A percentile compares a stretch with the other conserved stretches of the same genome.
Conservation (phyloP, 2,888 invertebrate species). For the Machimus rusticus region DNA sequence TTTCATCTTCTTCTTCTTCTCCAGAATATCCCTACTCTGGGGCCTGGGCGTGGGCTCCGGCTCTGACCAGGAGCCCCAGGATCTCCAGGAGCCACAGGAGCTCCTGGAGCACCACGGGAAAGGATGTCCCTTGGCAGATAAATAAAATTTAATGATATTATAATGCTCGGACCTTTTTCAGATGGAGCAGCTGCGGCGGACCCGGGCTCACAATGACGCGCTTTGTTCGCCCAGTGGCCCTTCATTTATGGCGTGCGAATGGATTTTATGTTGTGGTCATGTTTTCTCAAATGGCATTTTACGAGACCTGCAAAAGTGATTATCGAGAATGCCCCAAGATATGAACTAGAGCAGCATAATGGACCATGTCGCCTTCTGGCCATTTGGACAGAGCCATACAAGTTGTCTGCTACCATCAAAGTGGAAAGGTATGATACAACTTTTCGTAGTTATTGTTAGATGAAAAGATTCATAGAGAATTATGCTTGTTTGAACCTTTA, state of each 20-base stretch:
- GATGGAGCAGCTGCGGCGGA: background rate
- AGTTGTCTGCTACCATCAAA: background rate
- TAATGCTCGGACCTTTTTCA: constrained; percentile 42
- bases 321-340: background rate
- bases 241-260: constrained; percentile 43
- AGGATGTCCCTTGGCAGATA: constrained; percentile 37
- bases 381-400: background rate
- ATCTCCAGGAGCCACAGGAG: background rate
- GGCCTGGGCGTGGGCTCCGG: background rate
- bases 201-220: background rate
- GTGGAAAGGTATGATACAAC: background rate
- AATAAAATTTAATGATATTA: constrained; percentile 48
- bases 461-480: background rate
- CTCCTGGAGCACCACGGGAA: background rate
- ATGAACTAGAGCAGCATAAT: background rate
- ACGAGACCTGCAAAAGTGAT: background rate
- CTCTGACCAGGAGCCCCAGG: background rate
- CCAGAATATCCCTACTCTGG: background rate
- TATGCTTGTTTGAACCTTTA: background rate
- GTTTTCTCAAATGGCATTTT: constrained; percentile 40
- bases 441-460: background rate
- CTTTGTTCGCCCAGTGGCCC: constrained; percentile 31
- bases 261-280: constrained; percentile 48
- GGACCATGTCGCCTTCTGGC: background rate
- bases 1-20: background rate